phyloP scores from a whole-genome alignment of 2,113 vertebrate species.

The Uria lomvia region DNA sequence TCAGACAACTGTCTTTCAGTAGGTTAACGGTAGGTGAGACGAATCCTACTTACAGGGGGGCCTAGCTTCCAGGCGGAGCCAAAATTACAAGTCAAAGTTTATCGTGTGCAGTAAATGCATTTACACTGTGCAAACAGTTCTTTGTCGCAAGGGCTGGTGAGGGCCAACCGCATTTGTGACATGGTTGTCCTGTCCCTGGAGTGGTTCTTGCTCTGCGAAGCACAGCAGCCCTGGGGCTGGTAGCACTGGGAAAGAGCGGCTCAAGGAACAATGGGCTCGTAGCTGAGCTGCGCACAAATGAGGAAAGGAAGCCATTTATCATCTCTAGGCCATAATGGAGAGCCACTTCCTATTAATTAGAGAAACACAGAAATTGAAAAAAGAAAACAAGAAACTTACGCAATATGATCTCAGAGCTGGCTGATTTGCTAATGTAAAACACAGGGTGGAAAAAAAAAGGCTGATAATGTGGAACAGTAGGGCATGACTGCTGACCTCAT shows the following conservation, averaged over 20 bases:
- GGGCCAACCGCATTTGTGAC: background rate
- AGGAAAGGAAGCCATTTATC: conserved; percentile 54
- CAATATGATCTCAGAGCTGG: conserved; percentile 32
- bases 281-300: background rate
- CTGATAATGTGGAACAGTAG: conserved; percentile 63
- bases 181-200: background rate
- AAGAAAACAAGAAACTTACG: conserved; percentile 6
- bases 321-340: conserved; percentile 15
- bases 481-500: conserved; percentile 62
- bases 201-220: background rate
- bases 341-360: conserved; percentile 54
- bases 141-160: background rate
- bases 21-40: background rate
- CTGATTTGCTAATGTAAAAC: conserved; percentile 38
- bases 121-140: background rate
- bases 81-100: background rate
- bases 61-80: background rate
- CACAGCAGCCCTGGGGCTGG: background rate
- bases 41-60: background rate
- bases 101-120: accelerated
- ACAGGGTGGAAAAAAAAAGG: conserved; percentile 12
- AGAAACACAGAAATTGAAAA: conserved; percentile 38
- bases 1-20: background rate
- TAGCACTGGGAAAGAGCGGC: conserved; percentile 14
- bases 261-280: conserved; percentile 8